Evolutionary conservation across 2,113 vertebrate species (phyloP), one percentile per base, ranked within the genome.

Genomic region (Euleptes europaea): DNA sequence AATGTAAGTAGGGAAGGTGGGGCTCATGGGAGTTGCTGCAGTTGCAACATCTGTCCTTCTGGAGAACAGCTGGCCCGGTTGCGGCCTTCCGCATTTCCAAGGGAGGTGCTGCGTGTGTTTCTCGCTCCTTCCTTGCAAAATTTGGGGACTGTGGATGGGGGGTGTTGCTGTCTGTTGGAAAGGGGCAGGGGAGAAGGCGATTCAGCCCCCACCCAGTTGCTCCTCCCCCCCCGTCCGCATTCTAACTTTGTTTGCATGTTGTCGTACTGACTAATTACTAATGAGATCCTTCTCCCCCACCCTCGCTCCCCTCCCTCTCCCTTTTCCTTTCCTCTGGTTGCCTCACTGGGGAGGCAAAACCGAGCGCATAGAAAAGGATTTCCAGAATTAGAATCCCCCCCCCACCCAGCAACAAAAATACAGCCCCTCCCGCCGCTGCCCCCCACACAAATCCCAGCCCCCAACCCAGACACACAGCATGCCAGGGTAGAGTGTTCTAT

Each of bases 241-340:
- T 87, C 88, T 91, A 81, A 89, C 77, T 85, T 86, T 0, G 40
- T 93, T 71, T 92, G 93, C 94, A 94, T 92, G 93, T 76, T 82
- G 85, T 92, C 86, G 94, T 83, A 82, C 74, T 91, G 90, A 94
- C 92, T 92, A 93, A 94, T 85, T 87, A 88, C 90, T 88, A 89
- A 83, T 76, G 76, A 86, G 60, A n/a, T 86, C 82, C 63, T 65
- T 49, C 84, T 89, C 82, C 84, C 35, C n/a, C 15, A 87, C 63
- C 60, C 79, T 84, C 82, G 19, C 65, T 74, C 63, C 47, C 40
- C 51, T 44, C 81, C 70, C 70, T 35, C 63, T 12, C 26, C 26
- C 42, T 26, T 21, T n/a, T 47, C n/a, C 82, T 57, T 35, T 84
- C 80, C 75, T 60, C 84, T 72, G 77, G 77, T 54, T 88, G 40